These are phyloP conservation scores for Charina bottae DNA, from an alignment of 2,113 vertebrate species.

Conservation along the genomic window DNA sequence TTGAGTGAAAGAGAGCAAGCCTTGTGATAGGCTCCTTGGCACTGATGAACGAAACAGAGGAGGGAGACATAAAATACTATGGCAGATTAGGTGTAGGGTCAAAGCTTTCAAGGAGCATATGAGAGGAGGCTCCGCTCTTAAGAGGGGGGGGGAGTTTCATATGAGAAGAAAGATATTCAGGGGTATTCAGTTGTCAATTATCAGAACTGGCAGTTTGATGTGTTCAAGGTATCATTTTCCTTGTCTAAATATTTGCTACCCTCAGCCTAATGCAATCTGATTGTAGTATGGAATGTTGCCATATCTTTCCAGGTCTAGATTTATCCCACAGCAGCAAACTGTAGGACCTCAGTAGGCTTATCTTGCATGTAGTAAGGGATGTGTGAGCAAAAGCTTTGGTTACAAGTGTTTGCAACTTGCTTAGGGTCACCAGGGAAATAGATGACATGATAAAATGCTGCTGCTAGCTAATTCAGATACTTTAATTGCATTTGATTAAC, in stretches of 20 bases:
- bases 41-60: conserved; percentile 68
- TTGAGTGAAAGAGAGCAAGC: conserved; percentile 46
- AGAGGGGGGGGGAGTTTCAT: conserved; percentile 56
- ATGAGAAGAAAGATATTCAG: conserved; percentile 7
- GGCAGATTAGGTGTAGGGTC: conserved; percentile 61
- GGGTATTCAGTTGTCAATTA: conserved; percentile 66
- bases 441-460: conserved; percentile 15
- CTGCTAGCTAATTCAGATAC: conserved; percentile 15
- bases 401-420: conserved; percentile 2
- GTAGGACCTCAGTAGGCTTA: conserved; percentile 33
- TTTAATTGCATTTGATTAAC: conserved; percentile 34
- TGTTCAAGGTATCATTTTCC: conserved; percentile 73
- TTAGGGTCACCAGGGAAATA: conserved; percentile 3
- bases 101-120: conserved; percentile 58
- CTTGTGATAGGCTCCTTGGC: conserved; percentile 63
- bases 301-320: conserved; percentile 73
- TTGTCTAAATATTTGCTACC: conserved; percentile 79
- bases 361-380: conserved; percentile 39
- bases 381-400: conserved; percentile 7
- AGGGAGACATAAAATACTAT: conserved; percentile 56
- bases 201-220: conserved; percentile 75
- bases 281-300: conserved; percentile 73
- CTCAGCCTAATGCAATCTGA: conserved; percentile 78
- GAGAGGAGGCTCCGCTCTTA: conserved; percentile 40
- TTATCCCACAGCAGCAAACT: conserved; percentile 61